phyloP scores from a whole-genome alignment of 2,797 vertebrate genomes.

The Notamacropus eugenii region DNA sequence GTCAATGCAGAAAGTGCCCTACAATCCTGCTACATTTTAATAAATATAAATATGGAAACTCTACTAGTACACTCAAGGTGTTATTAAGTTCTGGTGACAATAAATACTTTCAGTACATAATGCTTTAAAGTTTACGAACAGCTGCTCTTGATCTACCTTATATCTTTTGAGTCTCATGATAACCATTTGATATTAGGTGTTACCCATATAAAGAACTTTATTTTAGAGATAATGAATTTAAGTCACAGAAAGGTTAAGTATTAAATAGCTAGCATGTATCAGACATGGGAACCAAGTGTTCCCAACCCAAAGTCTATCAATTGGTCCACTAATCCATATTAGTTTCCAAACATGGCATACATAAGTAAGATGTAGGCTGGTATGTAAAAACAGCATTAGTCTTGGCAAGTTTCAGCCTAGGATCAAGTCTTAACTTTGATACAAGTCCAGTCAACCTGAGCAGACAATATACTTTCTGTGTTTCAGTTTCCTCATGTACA shows the following conservation, averaged over 20 bases:
- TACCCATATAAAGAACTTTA: neutral
- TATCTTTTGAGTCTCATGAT: neutral
- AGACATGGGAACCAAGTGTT: neutral
- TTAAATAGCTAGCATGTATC: neutral
- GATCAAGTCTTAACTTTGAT: neutral
- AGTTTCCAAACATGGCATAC: neutral
- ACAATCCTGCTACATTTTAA: slow-evolving; percentile 68
- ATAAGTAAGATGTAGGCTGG: neutral
- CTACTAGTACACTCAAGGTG: slow-evolving; percentile 55
- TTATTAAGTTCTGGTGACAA: slow-evolving; percentile 69
- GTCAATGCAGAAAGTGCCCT: slow-evolving; percentile 58
- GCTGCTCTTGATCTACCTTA: neutral
- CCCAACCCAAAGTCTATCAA: neutral
- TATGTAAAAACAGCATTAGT: neutral
- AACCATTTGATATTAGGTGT: neutral
- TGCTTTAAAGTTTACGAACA: neutral
- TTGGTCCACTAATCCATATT: neutral
- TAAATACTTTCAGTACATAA: neutral
- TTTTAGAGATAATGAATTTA: neutral
- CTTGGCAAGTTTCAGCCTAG: neutral
- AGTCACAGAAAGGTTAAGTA: neutral
- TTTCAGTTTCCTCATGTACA: neutral
- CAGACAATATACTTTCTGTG: neutral
- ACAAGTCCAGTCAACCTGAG: neutral
- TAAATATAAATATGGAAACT: slow-evolving; percentile 79